phyloP scores from a whole-genome alignment of 2,113 vertebrate species.

The Edolisoma coerulescens region DNA sequence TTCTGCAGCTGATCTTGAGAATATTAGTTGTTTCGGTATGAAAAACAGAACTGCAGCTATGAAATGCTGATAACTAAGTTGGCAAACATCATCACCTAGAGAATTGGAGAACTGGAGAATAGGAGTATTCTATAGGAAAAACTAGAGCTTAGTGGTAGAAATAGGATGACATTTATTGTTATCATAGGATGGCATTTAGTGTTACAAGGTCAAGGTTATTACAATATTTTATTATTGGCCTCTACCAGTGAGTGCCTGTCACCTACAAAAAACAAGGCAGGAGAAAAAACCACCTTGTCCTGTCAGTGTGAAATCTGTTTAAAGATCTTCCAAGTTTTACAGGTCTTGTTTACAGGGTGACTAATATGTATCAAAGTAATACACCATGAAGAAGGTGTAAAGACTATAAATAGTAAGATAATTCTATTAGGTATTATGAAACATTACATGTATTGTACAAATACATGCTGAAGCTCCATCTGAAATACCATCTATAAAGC shows the following conservation, averaged over 20 bases:
- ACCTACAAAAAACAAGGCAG: not conserved
- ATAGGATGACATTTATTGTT: not conserved
- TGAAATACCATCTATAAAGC: not conserved
- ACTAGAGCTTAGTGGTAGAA: not conserved
- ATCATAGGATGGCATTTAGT: not conserved
- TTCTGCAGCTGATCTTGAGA: not conserved
- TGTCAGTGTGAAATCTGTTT: not conserved
- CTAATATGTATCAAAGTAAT: not conserved
- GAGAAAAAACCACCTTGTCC: not conserved
- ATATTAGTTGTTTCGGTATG: not conserved
- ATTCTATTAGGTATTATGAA: not conserved
- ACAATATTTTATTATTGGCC: not conserved
- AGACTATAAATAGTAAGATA: not conserved
- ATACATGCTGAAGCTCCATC: not conserved
- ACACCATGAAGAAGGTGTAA: not conserved
- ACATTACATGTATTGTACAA: not conserved
- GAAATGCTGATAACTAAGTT: not conserved
- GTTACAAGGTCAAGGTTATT: not conserved
- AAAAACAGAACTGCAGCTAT: not conserved
- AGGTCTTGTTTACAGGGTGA: not conserved
- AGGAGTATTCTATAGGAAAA: not conserved
- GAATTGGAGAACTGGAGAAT: not conserved
- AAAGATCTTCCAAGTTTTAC: not conserved
- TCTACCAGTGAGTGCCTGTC: not conserved
- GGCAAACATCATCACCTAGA: not conserved